Evolutionary conservation across 2,888 invertebrate species (phyloP).

Genomic region (Nomada fabriciana): DNA sequence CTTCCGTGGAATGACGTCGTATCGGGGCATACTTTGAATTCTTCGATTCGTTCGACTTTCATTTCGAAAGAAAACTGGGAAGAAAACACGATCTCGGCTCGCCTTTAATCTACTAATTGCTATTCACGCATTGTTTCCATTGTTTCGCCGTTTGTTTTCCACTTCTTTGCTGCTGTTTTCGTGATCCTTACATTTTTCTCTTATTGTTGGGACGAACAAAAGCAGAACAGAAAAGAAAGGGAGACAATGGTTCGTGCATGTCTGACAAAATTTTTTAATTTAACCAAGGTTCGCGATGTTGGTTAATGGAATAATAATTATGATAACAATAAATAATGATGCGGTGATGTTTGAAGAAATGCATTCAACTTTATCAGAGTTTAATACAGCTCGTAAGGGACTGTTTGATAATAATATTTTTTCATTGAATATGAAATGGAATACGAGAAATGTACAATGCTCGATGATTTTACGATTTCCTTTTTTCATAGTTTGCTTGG

Average conservation of each 20-base stretch:
- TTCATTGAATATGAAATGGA: no score
- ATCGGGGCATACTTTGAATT: conserved; percentile 7
- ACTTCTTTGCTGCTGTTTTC: not conserved
- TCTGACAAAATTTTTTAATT: not conserved
- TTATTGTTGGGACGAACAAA: not conserved
- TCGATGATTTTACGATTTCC: no score
- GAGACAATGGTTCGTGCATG: not conserved
- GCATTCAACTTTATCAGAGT: no score
- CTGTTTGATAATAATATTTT: no score
- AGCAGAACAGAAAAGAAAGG: not conserved
- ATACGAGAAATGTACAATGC: no score
- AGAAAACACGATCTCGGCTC: not conserved
- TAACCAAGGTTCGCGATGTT: no score
- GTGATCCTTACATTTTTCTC: not conserved
- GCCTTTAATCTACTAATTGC: conserved; percentile 60
- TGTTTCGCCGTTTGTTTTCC: not conserved
- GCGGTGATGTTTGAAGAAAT: no score
- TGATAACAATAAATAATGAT: no score
- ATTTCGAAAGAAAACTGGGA: not conserved
- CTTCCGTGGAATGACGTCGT: conserved; percentile 9
- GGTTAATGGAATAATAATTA: no score
- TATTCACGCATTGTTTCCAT: conserved; percentile 13
- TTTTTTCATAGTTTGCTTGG: no score
- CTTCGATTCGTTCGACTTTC: not conserved
- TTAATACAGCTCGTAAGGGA: no score